Conservation (phyloP, 1,140 invertebrate genomes). For the Drosophila virilis region DNA sequence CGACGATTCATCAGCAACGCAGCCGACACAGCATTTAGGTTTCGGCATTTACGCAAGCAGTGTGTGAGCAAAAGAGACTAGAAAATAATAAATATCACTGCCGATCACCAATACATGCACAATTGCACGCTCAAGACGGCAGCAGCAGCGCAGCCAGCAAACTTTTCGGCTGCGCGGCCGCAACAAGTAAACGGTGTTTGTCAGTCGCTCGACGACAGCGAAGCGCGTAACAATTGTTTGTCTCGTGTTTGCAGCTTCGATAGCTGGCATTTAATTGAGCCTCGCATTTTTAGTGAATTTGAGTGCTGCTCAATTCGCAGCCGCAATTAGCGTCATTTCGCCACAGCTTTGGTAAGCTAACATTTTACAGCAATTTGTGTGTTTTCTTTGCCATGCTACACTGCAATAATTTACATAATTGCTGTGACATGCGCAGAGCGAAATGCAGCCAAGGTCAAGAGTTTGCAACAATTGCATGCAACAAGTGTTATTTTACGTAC, state of each 20-base stretch:
- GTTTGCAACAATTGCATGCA: conserved; percentile 45
- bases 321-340: conserved; percentile 42
- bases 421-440: conserved; percentile 62
- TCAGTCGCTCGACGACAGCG: conserved; percentile 57
- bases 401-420: conserved; percentile 70
- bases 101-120: neutral
- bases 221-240: conserved; percentile 46
- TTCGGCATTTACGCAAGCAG: neutral
- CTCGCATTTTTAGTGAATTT: conserved; percentile 13
- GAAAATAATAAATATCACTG: neutral
- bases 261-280: conserved; percentile 42
- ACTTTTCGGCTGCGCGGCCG: neutral
- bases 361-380: neutral
- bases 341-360: conserved; percentile 25
- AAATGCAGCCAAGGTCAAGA: conserved; percentile 61
- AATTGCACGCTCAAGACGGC: neutral
- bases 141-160: neutral
- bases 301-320: conserved; percentile 11
- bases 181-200: conserved; percentile 10
- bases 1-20: neutral
- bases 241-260: neutral
- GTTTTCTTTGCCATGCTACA: conserved; percentile 27
- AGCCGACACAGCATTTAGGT: neutral
- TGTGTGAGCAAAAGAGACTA: neutral
- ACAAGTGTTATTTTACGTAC: conserved; percentile 58